Conservation (phyloP, 2,888 invertebrate species). For the Drosophila maculinotata region DNA sequence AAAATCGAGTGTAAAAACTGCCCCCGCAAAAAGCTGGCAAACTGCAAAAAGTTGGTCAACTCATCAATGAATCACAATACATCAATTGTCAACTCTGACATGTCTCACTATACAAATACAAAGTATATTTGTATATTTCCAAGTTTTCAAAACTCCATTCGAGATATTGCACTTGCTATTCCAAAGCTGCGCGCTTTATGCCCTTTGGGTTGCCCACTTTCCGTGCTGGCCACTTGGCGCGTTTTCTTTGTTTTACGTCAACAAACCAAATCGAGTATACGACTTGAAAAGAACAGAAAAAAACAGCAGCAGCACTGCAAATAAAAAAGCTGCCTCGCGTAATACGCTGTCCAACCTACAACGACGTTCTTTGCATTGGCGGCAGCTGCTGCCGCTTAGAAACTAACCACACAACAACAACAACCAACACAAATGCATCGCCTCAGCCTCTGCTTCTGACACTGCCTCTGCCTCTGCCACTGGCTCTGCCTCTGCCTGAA, state of each 20-base stretch:
- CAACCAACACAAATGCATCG: constrained; percentile 61
- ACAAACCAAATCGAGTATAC: constrained; percentile 68
- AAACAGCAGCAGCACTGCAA: constrained; percentile 11
- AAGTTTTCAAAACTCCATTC: background rate
- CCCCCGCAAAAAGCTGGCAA: background rate
- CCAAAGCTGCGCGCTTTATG: too few relatives aligned
- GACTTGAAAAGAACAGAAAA: constrained; percentile 28
- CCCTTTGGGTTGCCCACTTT: constrained; percentile 24
- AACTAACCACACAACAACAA: constrained; percentile 57
- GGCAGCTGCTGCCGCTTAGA: constrained; percentile 66
- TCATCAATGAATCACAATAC: constrained; percentile 42
- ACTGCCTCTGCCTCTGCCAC: constrained; percentile 12
- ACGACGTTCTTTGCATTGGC: constrained; percentile 64
- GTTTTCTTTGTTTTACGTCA: constrained; percentile 68
- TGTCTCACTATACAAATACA: constrained; percentile 42
- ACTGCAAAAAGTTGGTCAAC: constrained; percentile 9
- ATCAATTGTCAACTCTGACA: constrained; percentile 18
- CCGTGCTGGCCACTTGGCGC: constrained; percentile 23
- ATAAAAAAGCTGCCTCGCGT: constrained; percentile 53
- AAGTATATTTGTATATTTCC: too few relatives aligned
- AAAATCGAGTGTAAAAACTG: background rate
- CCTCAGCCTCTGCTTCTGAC: constrained; percentile 27
- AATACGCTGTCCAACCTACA: constrained; percentile 68
- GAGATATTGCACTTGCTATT: constrained; percentile 35
- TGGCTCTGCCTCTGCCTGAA: constrained; percentile 23